Conservation (phyloP, 2,113 vertebrate genomes). For the Epinephelus cyanopodus region DNA sequence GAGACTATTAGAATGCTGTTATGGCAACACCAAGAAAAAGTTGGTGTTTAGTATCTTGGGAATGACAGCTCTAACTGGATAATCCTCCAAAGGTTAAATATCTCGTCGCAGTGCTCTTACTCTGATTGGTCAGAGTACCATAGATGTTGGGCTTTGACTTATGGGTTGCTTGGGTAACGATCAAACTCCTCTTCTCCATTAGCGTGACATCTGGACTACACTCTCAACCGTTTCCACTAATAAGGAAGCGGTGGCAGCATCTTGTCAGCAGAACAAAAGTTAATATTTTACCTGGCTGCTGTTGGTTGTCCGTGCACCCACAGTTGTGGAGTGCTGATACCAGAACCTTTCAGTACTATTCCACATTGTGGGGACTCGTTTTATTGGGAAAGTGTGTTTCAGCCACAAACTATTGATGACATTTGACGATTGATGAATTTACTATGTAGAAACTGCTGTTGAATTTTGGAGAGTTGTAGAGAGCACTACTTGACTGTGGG, state of each 20-base stretch:
- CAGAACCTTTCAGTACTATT: neutral
- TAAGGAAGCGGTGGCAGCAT: constrained; percentile 65
- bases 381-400: neutral
- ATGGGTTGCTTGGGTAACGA: constrained; percentile 63
- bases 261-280: constrained; percentile 81
- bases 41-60: constrained; percentile 10
- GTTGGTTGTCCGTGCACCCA: constrained; percentile 13
- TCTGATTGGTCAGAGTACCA: constrained; percentile 58
- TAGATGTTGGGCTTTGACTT: constrained; percentile 42
- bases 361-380: neutral
- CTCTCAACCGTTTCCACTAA: constrained; percentile 72
- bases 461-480: constrained; percentile 24
- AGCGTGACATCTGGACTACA: constrained; percentile 67
- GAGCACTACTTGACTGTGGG: constrained; percentile 28
- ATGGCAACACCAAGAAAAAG: neutral
- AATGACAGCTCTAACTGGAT: constrained; percentile 1
- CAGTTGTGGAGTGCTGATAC: constrained; percentile 13
- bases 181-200: constrained; percentile 65
- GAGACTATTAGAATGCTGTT: neutral
- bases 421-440: neutral
- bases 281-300: constrained; percentile 81
- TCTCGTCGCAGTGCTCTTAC: constrained; percentile 9
- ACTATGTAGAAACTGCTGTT: neutral
- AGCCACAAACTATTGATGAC: neutral
- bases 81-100: constrained; percentile 16